phyloP scores from a whole-genome alignment of 2,888 invertebrate genomes.

The Iselma pallidipennis region DNA sequence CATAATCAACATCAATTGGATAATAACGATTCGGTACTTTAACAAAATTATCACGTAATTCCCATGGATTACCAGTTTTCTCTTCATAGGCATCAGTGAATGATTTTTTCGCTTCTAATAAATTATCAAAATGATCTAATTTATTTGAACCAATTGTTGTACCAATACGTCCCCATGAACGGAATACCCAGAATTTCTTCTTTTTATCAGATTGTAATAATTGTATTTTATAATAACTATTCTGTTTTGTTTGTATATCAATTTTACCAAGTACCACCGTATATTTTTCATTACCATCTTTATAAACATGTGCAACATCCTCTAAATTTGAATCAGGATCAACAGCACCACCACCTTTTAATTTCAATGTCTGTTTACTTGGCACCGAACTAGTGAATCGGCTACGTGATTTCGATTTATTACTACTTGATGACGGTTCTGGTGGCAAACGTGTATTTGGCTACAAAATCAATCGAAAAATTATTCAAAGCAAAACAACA shows the following conservation, averaged over 20 bases:
- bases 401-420: conserved; percentile 48
- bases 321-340: conserved; percentile 88
- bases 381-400: conserved; percentile 59
- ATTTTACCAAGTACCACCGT: conserved; percentile 82
- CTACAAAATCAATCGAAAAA: conserved; percentile 35
- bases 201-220: conserved; percentile 75
- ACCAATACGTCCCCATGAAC: conserved; percentile 96
- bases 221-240: conserved; percentile 95
- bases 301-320: conserved; percentile 79
- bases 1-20: conserved; percentile 90
- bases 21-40: conserved; percentile 70
- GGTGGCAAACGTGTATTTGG: conserved; percentile 48
- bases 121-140: conserved; percentile 35
- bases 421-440: conserved; percentile 40
- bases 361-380: conserved; percentile 67
- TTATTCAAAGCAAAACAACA: not conserved
- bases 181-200: conserved; percentile 60
- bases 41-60: conserved; percentile 65
- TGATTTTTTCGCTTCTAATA: conserved; percentile 62
- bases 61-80: conserved; percentile 85
- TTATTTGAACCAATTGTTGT: conserved; percentile 80
- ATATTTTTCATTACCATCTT: conserved; percentile 64
- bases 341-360: conserved; percentile 85
- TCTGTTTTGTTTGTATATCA: conserved; percentile 84
- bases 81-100: conserved; percentile 68